Conservation (phyloP, 2,888 invertebrate species). For the Habroteleia sp. region DNA sequence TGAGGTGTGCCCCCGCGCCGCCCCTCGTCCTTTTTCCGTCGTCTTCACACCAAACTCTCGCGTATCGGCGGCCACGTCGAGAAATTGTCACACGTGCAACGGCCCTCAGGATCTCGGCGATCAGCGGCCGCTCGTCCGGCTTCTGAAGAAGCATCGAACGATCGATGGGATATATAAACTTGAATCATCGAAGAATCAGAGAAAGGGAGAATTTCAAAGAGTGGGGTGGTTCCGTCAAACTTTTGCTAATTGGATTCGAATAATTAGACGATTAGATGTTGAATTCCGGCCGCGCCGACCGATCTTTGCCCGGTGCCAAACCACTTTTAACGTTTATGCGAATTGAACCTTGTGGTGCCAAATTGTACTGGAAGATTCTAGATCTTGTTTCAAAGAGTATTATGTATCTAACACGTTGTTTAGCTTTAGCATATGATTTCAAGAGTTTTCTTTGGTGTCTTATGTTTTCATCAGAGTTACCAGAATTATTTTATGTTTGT, state of each 20-base stretch:
- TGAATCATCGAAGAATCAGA: conserved; percentile 42
- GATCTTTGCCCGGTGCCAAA: too few relatives aligned
- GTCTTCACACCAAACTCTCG: conserved; percentile 27
- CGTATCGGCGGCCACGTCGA: conserved; percentile 3
- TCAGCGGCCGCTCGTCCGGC: conserved; percentile 27
- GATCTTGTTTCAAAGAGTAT: too few relatives aligned
- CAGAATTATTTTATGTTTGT: too few relatives aligned
- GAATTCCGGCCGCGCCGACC: too few relatives aligned
- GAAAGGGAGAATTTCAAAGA: conserved; percentile 42
- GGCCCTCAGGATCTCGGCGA: conserved; percentile 44
- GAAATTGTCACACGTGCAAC: conserved; percentile 42
- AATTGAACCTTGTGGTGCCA: too few relatives aligned
- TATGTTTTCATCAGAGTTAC: too few relatives aligned
- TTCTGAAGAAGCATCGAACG: conserved; percentile 52
- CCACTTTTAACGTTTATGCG: too few relatives aligned
- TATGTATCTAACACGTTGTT: too few relatives aligned
- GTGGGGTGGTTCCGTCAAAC: conserved; percentile 28
- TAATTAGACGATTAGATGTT: conserved; percentile 14
- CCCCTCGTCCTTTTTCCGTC: conserved; percentile 34
- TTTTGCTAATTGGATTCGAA: conserved; percentile 10
- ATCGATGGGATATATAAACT: conserved; percentile 49
- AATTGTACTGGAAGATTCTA: too few relatives aligned
- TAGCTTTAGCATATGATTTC: too few relatives aligned
- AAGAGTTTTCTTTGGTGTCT: too few relatives aligned
- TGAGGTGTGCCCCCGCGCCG: conserved; percentile 38